Percentiles rank a stretch among this genome's conserved stretches.
These are phyloP conservation scores for Erythrocebus patas DNA, from an alignment of 2,113 vertebrate genomes.

Conservation along the genomic window DNA sequence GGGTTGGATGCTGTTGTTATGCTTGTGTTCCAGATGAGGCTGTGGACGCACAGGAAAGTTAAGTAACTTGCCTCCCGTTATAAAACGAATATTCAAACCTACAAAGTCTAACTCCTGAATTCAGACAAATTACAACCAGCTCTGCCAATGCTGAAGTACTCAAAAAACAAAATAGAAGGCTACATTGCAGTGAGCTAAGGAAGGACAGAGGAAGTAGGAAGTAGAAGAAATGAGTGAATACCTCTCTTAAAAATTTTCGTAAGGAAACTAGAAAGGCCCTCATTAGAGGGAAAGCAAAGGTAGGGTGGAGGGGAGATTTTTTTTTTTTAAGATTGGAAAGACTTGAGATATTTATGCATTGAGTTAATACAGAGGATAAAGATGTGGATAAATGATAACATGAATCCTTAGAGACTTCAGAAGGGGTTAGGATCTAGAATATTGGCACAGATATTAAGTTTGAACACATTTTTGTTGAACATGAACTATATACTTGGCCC, in stretches of 20 bases:
- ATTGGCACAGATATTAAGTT: not conserved
- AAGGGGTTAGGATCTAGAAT: not conserved
- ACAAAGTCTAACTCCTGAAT: not conserved
- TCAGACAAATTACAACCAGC: not conserved
- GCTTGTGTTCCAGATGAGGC: not conserved
- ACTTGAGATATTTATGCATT: not conserved
- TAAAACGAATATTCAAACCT: not conserved
- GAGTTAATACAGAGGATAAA: not conserved
- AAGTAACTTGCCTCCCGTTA: not conserved
- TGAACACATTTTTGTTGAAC: not conserved
- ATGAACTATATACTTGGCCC: not conserved
- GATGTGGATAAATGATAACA: not conserved
- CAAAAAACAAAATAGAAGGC: not conserved
- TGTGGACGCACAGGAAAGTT: not conserved
- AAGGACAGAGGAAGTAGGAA: not conserved
- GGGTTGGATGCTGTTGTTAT: not conserved
- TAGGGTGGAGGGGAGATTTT: not conserved
- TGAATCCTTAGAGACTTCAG: not conserved
- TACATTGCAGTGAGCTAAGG: not conserved
- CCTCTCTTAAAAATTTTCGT: not conserved
- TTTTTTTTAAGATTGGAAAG: not conserved
- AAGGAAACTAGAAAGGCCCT: not conserved
- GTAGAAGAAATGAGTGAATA: not conserved
- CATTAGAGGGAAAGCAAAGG: not conserved
- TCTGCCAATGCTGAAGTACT: not conserved